Evolutionary conservation across 2,113 vertebrate species (phyloP).

Genomic region (Ceyx cyanopectus): DNA sequence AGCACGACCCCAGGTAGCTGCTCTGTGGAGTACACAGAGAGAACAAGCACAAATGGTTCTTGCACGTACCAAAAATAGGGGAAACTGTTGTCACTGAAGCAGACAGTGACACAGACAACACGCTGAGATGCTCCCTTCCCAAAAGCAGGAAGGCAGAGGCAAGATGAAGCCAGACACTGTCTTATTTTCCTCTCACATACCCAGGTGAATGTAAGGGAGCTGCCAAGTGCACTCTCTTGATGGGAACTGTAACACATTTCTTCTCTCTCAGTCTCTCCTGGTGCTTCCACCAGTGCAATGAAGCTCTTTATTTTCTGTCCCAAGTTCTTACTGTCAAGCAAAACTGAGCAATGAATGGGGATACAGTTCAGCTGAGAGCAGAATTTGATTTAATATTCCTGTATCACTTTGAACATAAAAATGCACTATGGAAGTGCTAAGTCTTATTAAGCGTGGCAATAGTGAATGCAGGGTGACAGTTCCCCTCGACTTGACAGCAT

Average conservation of each 20-base stretch:
- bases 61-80: not conserved
- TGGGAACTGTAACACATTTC: not conserved
- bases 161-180: not conserved
- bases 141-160: not conserved
- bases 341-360: slow-evolving; percentile 23
- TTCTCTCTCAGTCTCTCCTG: not conserved
- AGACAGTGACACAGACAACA: not conserved
- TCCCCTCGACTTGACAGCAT: not conserved
- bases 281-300: not conserved
- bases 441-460: slow-evolving; percentile 18
- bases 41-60: not conserved
- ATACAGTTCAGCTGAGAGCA: slow-evolving; percentile 41
- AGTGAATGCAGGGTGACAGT: slow-evolving; percentile 14
- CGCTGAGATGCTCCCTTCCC: not conserved
- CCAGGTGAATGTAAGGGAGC: not conserved
- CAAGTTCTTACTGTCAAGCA: slow-evolving; percentile 35
- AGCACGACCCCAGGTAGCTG: not conserved
- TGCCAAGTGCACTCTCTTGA: not conserved
- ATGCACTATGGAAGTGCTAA: slow-evolving; percentile 25
- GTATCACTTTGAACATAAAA: slow-evolving; percentile 45
- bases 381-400: slow-evolving; percentile 56
- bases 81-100: not conserved
- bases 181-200: not conserved
- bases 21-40: not conserved
- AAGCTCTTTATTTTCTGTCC: slow-evolving; percentile 35